Percentiles rank a stretch among this genome's conserved stretches.
Conservation (phyloP, 2,797 vertebrate species). For the Phoxinus dragarum region DNA sequence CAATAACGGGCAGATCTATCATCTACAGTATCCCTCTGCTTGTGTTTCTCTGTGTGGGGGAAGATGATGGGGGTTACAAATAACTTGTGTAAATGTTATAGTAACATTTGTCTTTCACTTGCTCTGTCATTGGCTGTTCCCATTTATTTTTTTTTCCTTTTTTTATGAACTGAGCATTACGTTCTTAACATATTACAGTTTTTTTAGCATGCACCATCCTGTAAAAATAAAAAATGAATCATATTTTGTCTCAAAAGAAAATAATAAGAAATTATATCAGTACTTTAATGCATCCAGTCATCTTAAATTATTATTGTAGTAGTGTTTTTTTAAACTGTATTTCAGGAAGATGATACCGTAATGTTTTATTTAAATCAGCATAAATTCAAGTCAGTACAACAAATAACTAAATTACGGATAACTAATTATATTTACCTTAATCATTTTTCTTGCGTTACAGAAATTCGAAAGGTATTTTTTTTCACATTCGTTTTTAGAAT, state of each 20-base stretch:
- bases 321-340: not conserved
- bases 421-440: not conserved
- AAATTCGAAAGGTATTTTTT: not conserved
- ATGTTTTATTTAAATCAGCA: not conserved
- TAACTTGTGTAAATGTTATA: conserved; percentile 35
- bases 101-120: conserved; percentile 37
- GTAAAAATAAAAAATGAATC: not conserved
- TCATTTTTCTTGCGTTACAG: not conserved
- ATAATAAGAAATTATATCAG: not conserved
- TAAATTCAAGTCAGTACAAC: not conserved
- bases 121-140: conserved; percentile 11
- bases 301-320: not conserved
- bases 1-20: conserved; percentile 37
- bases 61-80: conserved; percentile 34
- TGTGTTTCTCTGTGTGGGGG: conserved; percentile 29
- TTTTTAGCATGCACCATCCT: not conserved
- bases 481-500: not conserved
- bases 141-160: not conserved
- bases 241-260: not conserved
- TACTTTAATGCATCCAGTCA: not conserved
- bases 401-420: no score
- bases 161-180: conserved; percentile 12
- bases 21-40: conserved; percentile 25
- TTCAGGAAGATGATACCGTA: not conserved
- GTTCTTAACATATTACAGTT: not conserved